phyloP scores from a whole-genome alignment of 2,113 vertebrate species.

The Desmodus rotundus region DNA sequence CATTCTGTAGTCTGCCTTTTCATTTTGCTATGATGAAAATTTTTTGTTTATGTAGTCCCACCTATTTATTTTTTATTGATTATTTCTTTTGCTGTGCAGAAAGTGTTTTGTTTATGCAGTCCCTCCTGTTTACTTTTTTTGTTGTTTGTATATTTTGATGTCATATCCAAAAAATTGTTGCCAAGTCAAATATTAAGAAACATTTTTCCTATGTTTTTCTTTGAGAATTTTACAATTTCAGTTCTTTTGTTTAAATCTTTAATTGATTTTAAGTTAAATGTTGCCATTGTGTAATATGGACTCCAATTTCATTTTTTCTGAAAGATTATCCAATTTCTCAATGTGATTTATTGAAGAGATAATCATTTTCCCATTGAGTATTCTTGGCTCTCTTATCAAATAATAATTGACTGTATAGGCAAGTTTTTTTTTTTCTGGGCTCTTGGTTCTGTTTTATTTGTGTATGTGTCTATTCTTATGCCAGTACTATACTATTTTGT shows the following conservation, averaged over 20 bases:
- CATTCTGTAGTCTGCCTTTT: not conserved
- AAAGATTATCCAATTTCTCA: not conserved
- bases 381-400: not conserved
- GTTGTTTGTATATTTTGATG: not conserved
- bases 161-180: not conserved
- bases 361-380: not conserved
- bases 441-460: not conserved
- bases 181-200: not conserved
- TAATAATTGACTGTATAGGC: not conserved
- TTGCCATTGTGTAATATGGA: not conserved
- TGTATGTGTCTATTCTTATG: not conserved
- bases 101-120: not conserved
- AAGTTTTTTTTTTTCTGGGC: not conserved
- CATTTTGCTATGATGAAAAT: not conserved
- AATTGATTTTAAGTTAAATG: not conserved
- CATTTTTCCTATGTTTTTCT: not conserved
- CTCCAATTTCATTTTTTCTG: not conserved
- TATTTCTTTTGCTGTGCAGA: not conserved
- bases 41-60: not conserved
- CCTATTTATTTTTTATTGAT: not conserved
- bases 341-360: not conserved
- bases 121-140: not conserved
- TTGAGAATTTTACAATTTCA: not conserved
- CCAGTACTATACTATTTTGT: not conserved
- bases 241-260: not conserved